Evolutionary conservation across 2,888 invertebrate species (phyloP).

Genomic region (Osedax fenrisi): DNA sequence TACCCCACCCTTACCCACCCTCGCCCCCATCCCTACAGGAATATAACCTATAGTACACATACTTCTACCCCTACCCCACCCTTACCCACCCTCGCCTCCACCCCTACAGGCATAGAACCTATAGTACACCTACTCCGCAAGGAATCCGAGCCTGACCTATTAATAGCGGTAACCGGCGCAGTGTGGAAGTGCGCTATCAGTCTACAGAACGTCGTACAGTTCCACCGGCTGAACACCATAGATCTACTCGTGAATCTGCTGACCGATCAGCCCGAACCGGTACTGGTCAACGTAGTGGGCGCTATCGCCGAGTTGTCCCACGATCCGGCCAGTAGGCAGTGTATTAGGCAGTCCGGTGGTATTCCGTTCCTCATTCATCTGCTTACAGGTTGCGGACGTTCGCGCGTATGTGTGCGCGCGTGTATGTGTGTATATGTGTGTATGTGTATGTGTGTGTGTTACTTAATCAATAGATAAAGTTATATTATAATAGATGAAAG

Average conservation of each 20-base stretch:
- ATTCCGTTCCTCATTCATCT: conserved; percentile 67
- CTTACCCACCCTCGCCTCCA: too few relatives aligned
- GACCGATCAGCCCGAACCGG: conserved; percentile 41
- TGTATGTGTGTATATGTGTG: too few relatives aligned
- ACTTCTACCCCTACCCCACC: too few relatives aligned
- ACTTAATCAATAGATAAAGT: too few relatives aligned
- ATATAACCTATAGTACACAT: too few relatives aligned
- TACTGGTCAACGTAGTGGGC: conserved; percentile 78
- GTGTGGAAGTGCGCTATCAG: not conserved
- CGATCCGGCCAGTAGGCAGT: conserved; percentile 64
- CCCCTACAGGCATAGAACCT: not conserved
- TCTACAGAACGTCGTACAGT: not conserved
- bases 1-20: too few relatives aligned
- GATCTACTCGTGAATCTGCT: not conserved
- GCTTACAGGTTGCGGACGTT: conserved; percentile 55
- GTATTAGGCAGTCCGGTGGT: conserved; percentile 59
- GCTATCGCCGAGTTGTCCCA: conserved; percentile 76
- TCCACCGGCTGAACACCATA: not conserved
- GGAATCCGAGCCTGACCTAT: not conserved
- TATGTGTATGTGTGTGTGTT: too few relatives aligned
- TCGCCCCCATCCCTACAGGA: too few relatives aligned
- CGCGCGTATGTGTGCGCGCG: too few relatives aligned
- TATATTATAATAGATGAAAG: too few relatives aligned
- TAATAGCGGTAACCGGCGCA: not conserved
- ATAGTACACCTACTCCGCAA: not conserved